These are phyloP conservation scores for Drosophila lowei DNA, from an alignment of 1,140 invertebrate genomes.

Conservation along the genomic window DNA sequence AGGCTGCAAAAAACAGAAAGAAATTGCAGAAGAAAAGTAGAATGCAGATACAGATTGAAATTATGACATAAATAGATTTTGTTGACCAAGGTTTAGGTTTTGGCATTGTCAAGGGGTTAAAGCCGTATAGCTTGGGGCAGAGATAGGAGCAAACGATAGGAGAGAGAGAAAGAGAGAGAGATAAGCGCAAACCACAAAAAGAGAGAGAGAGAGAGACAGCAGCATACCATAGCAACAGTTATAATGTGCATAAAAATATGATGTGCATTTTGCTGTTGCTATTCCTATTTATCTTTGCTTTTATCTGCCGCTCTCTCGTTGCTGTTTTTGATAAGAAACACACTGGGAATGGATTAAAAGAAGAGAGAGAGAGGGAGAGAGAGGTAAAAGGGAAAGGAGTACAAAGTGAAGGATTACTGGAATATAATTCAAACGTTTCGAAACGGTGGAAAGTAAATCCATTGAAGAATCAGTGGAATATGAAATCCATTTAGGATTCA, in stretches of 20 bases:
- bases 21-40: background rate
- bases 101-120: conserved; percentile 28
- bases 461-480: too few relatives aligned
- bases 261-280: conserved; percentile 32
- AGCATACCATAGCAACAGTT: conserved; percentile 28
- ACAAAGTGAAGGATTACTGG: too few relatives aligned
- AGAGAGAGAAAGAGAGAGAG: background rate
- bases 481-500: too few relatives aligned
- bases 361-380: too few relatives aligned
- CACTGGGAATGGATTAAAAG: too few relatives aligned
- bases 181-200: background rate
- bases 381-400: too few relatives aligned
- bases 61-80: conserved; percentile 31
- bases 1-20: background rate
- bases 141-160: background rate
- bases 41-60: conserved; percentile 13
- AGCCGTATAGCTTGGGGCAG: background rate
- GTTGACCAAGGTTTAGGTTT: conserved; percentile 53
- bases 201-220: background rate
- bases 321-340: too few relatives aligned
- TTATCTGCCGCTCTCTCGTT: background rate
- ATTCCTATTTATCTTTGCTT: conserved; percentile 19
- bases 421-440: too few relatives aligned
- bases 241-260: conserved; percentile 22
- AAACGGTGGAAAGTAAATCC: too few relatives aligned